Base-by-base conservation (phyloP, 1,140 invertebrate genomes). In the Ooceraea biroi region DNA sequence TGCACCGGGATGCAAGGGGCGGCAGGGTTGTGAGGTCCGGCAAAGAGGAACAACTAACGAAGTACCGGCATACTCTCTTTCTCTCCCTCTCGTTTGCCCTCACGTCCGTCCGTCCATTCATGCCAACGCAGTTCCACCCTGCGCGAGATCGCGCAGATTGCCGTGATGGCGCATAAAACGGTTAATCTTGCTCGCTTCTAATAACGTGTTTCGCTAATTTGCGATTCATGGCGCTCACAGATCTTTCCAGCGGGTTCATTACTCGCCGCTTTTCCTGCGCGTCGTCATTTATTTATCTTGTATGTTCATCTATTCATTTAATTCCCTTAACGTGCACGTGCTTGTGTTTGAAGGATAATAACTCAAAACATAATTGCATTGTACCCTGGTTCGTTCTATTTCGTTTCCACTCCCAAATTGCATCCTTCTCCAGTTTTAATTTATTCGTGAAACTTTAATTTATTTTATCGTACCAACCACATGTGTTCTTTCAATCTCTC, bases 141-240 rank as follows among this genome's bases (percentile, higher is more conserved):
- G 44, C 46, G 46, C 22, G 30, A 57, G 48, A 69, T 80, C 58
- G 65, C 52, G 19, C 57, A 74, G 46, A 74, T 63, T 63, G 30
- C 41, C 46, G 46, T 27, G 71, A 77, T 30, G 48, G 60, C 46
- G 22, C n/a, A 77, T 44, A 55, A 80, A 69, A 78, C 50, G 41
- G 36, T 46, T 69, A 69, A 80, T 57, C 76, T 71, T 57, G 22
- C 36, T 36, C 22, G 22, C 65, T 44, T 69, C 63, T 71, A 69
- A 69, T 80, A 71, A 80, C 12, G 19, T 5, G n/a, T 58, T 71
- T 46, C 3, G 7, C 11, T 46, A 80, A 80, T 80, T 69, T 69
- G 41, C 50, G 50, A 78, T 69, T 80, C 12, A 69, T 22, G 44
- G 0, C 11, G 17, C 22, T n/a, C 36, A 27, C 36, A 36, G 36